Conservation (phyloP, 2,888 invertebrate genomes). For the Epiperipatus broadwayi region DNA sequence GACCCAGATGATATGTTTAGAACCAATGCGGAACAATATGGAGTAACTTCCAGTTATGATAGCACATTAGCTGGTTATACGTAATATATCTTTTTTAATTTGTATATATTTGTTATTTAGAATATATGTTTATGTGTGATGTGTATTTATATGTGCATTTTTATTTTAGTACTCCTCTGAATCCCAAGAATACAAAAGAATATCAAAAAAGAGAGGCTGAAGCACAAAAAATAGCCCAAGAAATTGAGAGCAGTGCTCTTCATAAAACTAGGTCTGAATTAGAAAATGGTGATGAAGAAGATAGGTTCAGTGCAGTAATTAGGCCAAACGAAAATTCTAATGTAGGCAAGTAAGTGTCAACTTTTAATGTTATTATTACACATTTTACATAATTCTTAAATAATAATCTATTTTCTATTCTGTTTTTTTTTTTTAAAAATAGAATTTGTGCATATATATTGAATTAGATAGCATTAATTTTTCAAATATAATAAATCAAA, state of each 20-base stretch:
- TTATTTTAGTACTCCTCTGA: conserved; percentile 44
- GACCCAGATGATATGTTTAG: conserved; percentile 90
- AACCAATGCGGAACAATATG: conserved; percentile 73
- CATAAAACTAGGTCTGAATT: conserved; percentile 62
- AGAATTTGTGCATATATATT: too few species aligned
- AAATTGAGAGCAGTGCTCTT: conserved; percentile 68
- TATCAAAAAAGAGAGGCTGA: conserved; percentile 64
- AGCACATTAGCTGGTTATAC: conserved; percentile 81
- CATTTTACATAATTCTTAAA: too few species aligned
- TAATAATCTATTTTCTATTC: too few species aligned
- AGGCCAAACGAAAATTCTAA: conserved; percentile 25
- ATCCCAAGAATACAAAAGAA: conserved; percentile 65
- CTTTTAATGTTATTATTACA: background rate
- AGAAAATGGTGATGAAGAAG: conserved; percentile 64
- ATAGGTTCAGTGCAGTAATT: conserved; percentile 60
- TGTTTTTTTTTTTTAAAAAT: too few species aligned
- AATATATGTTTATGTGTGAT: conserved; percentile 18
- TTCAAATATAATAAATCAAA: too few species aligned
- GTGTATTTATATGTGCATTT: too few species aligned
- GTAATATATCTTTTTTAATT: conserved; percentile 17
- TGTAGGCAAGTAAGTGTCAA: conserved; percentile 19
- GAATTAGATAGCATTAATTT: too few species aligned
- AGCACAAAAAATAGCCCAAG: conserved; percentile 72
- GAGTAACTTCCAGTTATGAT: conserved; percentile 78
- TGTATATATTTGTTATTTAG: conserved; percentile 8